Conservation (phyloP, 2,113 vertebrate species). For the Acanthisitta chloris region DNA sequence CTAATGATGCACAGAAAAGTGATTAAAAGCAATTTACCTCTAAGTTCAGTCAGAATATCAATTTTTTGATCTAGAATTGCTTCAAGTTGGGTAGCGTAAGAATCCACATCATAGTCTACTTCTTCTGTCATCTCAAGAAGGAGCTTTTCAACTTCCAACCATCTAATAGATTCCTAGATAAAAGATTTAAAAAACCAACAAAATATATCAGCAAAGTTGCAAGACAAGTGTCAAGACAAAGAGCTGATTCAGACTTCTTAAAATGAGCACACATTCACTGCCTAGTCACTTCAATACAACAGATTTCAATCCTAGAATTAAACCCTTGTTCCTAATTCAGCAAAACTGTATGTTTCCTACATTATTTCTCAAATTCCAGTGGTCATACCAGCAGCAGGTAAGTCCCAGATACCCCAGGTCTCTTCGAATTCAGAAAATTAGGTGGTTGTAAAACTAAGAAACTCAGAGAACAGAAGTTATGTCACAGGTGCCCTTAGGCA, state of each 20-base stretch:
- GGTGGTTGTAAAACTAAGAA: background rate
- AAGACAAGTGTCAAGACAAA: background rate
- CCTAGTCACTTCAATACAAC: background rate
- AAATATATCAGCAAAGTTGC: background rate
- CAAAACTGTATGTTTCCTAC: background rate
- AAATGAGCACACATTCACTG: background rate
- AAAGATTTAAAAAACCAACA: background rate
- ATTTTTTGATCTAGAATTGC: slow-evolving; percentile 97
- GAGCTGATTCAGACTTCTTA: background rate
- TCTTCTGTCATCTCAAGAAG: slow-evolving; percentile 98
- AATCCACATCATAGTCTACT: slow-evolving; percentile 97
- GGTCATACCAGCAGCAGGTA: background rate
- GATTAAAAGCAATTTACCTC: slow-evolving; percentile 77
- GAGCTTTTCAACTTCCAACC: slow-evolving; percentile 95
- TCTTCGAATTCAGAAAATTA: background rate
- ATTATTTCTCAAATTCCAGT: background rate
- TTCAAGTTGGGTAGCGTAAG: slow-evolving; percentile 94
- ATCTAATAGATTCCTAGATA: slow-evolving; percentile 92
- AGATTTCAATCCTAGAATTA: background rate
- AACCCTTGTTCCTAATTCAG: background rate
- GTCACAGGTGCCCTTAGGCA: background rate
- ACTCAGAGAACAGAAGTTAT: background rate
- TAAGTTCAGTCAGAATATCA: slow-evolving; percentile 90
- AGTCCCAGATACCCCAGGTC: background rate
- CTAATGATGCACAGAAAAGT: background rate